Conservation (phyloP, 1,140 invertebrate genomes). For the Leptopilina boulardi region DNA sequence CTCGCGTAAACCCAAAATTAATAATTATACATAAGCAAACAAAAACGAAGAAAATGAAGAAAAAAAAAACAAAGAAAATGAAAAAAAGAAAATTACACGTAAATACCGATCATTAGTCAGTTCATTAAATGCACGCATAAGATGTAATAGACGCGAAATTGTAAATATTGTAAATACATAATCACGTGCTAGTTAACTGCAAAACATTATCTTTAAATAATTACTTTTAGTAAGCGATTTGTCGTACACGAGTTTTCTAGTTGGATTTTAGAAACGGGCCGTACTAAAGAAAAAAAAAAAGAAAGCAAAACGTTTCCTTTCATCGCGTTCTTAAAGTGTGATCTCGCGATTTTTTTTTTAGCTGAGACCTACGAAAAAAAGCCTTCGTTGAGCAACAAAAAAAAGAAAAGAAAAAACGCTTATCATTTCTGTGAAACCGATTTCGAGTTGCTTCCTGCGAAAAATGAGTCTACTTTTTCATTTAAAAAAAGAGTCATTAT, state of each 20-base stretch:
- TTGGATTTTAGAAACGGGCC: slow-evolving; percentile 32
- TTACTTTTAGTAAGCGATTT: slow-evolving; percentile 60
- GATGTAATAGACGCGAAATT: slow-evolving; percentile 53
- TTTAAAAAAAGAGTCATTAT: neutral
- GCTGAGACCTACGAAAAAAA: neutral
- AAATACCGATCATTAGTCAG: slow-evolving; percentile 40
- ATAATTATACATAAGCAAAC: slow-evolving; percentile 61
- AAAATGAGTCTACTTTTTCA: slow-evolving; percentile 1
- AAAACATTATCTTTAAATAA: slow-evolving; percentile 71
- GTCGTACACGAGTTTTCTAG: slow-evolving; percentile 37
- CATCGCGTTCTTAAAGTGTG: slow-evolving; percentile 15
- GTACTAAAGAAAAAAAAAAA: neutral
- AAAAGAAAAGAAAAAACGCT: neutral
- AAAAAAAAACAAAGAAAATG: slow-evolving; percentile 63
- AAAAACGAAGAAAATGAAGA: slow-evolving; percentile 52
- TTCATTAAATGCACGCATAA: slow-evolving; percentile 39
- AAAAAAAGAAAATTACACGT: slow-evolving; percentile 44
- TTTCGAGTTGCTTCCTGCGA: slow-evolving; percentile 26
- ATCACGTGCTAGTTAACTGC: slow-evolving; percentile 59
- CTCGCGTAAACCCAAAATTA: slow-evolving; percentile 56
- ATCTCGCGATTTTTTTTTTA: slow-evolving; percentile 14
- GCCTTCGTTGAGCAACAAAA: slow-evolving; percentile 12
- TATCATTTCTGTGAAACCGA: slow-evolving; percentile 20
- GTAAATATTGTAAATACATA: slow-evolving; percentile 73
- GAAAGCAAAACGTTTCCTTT: slow-evolving; percentile 33